These are phyloP conservation scores for Ancistrus triradiatus DNA, from an alignment of 2,113 vertebrate genomes.

Conservation along the genomic window DNA sequence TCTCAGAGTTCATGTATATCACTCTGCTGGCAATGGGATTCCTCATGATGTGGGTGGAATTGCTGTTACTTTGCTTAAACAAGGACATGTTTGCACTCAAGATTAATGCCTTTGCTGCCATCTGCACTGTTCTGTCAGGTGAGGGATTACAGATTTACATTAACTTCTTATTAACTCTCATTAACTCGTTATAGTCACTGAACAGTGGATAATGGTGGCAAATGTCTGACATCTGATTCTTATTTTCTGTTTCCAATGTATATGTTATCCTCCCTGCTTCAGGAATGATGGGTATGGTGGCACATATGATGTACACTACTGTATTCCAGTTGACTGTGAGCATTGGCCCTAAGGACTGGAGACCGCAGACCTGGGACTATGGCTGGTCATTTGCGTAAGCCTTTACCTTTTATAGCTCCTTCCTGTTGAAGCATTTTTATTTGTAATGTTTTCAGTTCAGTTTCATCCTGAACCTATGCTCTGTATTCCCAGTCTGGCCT, in stretches of 20 bases:
- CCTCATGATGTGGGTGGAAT: constrained; percentile 75
- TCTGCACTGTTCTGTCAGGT: constrained; percentile 76
- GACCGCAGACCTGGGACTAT: constrained; percentile 80
- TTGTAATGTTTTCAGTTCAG: neutral
- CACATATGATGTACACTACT: constrained; percentile 84
- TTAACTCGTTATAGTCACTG: neutral
- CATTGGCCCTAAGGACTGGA: constrained; percentile 81
- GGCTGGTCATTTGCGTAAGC: constrained; percentile 72
- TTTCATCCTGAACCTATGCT: neutral
- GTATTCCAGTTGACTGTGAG: constrained; percentile 84
- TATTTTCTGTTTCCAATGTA: neutral
- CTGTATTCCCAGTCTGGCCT: constrained; percentile 65
- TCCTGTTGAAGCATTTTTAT: neutral
- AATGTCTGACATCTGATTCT: neutral
- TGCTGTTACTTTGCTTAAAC: constrained; percentile 64
- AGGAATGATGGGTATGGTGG: constrained; percentile 79
- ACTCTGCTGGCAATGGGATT: constrained; percentile 73
- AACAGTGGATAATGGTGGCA: neutral
- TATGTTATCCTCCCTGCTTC: neutral
- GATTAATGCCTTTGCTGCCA: constrained; percentile 77
- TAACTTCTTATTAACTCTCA: too few relatives aligned
- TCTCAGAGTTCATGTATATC: constrained; percentile 77
- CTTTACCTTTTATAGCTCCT: neutral
- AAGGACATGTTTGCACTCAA: constrained; percentile 75
- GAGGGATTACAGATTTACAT: neutral